Evolutionary conservation across 2,797 vertebrate species (phyloP).

Genomic region (Onychomys torridus): DNA sequence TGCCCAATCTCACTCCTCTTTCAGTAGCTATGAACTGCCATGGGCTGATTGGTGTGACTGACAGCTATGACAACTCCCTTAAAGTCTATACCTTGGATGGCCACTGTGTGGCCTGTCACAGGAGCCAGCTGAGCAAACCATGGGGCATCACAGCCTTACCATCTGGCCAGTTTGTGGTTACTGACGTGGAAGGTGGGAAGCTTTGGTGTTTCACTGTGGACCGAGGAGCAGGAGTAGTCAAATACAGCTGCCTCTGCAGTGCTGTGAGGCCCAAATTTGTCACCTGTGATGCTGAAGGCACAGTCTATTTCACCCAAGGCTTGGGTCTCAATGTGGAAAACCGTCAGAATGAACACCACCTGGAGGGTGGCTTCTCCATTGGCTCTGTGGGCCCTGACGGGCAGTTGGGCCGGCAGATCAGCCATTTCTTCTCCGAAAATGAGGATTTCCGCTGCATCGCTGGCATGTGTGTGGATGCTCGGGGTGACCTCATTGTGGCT

Average conservation of each 20-base stretch:
- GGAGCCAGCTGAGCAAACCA: slow-evolving; percentile 97
- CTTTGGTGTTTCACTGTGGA: slow-evolving; percentile 98
- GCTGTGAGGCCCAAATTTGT: slow-evolving; percentile 98
- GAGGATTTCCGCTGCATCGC: slow-evolving; percentile 99
- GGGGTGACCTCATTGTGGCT: slow-evolving; percentile 96
- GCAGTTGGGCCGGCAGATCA: slow-evolving; percentile 96
- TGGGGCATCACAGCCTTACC: slow-evolving; percentile 98
- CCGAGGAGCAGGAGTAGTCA: slow-evolving; percentile 94
- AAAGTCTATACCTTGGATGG: slow-evolving; percentile 98
- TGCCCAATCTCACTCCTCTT: slow-evolving; percentile 96
- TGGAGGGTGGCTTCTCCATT: slow-evolving; percentile 98
- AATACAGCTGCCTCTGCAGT: slow-evolving; percentile 95
- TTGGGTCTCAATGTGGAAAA: slow-evolving; percentile 97
- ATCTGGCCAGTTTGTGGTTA: slow-evolving; percentile 97
- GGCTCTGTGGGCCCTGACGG: slow-evolving; percentile 95
- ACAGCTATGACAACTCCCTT: slow-evolving; percentile 98
- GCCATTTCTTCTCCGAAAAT: slow-evolving; percentile 97
- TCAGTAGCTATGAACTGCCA: slow-evolving; percentile 97
- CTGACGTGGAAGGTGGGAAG: slow-evolving; percentile 97
- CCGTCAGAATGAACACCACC: slow-evolving; percentile 95
- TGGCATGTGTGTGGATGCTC: slow-evolving; percentile 97
- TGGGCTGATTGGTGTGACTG: slow-evolving; percentile 96
- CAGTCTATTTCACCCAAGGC: slow-evolving; percentile 97
- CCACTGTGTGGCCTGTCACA: slow-evolving; percentile 96
- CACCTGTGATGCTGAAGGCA: slow-evolving; percentile 95